Conservation (phyloP, 2,797 vertebrate species). For the Scolopax bukidnonensis region DNA sequence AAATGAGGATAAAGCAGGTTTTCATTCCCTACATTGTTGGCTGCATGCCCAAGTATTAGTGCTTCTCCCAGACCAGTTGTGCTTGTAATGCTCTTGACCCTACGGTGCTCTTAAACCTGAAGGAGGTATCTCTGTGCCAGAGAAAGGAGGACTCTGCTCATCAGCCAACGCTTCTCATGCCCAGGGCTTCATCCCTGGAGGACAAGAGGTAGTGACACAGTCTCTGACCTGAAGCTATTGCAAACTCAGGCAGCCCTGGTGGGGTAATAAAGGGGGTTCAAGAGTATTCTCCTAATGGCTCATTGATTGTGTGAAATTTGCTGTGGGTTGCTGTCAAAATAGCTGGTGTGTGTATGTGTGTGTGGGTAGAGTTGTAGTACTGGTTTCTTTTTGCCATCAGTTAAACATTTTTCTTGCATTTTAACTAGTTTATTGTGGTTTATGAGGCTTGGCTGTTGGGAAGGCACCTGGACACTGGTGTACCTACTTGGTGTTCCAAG, state of each 20-base stretch:
- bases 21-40: background rate
- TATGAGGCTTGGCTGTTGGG: background rate
- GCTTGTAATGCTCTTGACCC: background rate
- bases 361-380: background rate
- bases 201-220: background rate
- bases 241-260: background rate
- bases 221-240: background rate
- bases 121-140: background rate
- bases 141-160: background rate
- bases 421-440: background rate
- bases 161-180: background rate
- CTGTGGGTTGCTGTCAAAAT: slow-evolving; percentile 45
- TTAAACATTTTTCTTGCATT: background rate
- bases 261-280: background rate
- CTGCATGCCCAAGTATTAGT: background rate
- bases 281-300: slow-evolving; percentile 5
- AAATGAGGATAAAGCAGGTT: background rate
- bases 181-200: background rate
- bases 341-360: background rate
- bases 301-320: slow-evolving; percentile 26
- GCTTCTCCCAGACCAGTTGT: background rate
- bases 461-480: background rate
- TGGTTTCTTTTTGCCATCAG: slow-evolving; percentile 10
- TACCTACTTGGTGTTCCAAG: background rate
- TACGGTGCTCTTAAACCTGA: background rate